Evolutionary conservation across 2,797 vertebrate species (phyloP).

Genomic region (Neosilurus mollespiculum): DNA sequence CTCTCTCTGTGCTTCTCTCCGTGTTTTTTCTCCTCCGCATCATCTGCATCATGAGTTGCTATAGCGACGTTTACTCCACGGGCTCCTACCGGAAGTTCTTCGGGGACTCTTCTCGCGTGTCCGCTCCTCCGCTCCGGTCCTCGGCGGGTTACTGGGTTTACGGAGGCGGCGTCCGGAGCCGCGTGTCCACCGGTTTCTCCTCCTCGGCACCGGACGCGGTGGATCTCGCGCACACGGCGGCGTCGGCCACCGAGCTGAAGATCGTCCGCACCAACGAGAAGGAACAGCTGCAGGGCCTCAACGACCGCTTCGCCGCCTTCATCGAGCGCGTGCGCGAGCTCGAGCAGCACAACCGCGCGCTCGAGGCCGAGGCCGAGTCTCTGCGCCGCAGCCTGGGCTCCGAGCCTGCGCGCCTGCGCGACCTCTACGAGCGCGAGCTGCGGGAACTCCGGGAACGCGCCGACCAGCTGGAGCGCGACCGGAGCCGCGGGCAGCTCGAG

Average conservation of each 20-base stretch:
- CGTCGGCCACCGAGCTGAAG: conserved; percentile 80
- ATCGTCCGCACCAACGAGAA: conserved; percentile 82
- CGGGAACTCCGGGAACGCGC: conserved; percentile 76
- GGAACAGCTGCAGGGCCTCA: conserved; percentile 79
- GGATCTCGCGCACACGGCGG: conserved; percentile 77
- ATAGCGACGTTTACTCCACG: conserved; percentile 70
- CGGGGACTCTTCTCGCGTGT: conserved; percentile 73
- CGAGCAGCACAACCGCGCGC: conserved; percentile 80
- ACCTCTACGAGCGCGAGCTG: conserved; percentile 82
- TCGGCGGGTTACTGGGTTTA: conserved; percentile 70
- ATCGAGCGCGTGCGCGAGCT: conserved; percentile 81
- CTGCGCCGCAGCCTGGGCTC: conserved; percentile 75
- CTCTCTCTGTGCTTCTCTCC: neutral
- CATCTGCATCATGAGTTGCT: conserved; percentile 72
- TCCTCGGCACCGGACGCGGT: conserved; percentile 64
- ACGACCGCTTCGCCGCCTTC: conserved; percentile 82
- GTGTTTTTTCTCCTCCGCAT: neutral
- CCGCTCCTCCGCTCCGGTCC: conserved; percentile 55
- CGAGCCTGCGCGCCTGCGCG: conserved; percentile 78
- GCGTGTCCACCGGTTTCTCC: conserved; percentile 51
- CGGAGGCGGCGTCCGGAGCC: conserved; percentile 35
- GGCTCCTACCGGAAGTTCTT: conserved; percentile 80
- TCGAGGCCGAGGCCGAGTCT: conserved; percentile 77
- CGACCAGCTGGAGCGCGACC: conserved; percentile 79
- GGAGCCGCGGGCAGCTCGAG: conserved; percentile 79